Evolutionary conservation across 2,113 vertebrate genomes (phyloP), one percentile per base, ranked within the genome.

Genomic region (Struthidea cinerea): DNA sequence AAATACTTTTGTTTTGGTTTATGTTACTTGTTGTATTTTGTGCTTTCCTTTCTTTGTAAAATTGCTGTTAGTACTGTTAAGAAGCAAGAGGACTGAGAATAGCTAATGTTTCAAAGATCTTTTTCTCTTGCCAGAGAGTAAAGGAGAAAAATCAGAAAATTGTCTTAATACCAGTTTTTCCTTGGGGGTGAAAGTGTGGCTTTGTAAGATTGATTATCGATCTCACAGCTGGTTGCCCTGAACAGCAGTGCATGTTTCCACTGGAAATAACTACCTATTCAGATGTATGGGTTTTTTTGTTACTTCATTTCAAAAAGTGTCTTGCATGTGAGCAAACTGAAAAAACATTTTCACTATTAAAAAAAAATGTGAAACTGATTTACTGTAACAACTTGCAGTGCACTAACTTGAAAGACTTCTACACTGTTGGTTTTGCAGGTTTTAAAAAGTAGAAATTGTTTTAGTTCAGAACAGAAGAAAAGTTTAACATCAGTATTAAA

Each of bases 361-460:
- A 68, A 78, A 78, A 63, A 90, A 84, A 90, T 27, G 19, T 92
- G 81, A 77, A 96, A 85, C 52, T 94, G 86, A 77, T 89, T 91
- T 96, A 59, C 59, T 90, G 1, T 93, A 76, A 93, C 71, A 84
- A 46, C 63, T 95, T 96, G 68, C 59, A 75, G 82, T 93, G 68
- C 93, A 74, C 91, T 94, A 95, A 96, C 94, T 93, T 94, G 82
- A 92, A 94, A 95, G 95, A 91, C 78, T 94, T 80, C 90, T 77
- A 96, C 85, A 30, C 90, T 95, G 87, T 96, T 97, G 94, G 87
- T 94, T 97, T 95, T 97, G 92, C 96, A 95, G 95, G 79, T 95
- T 95, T 95, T 95, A 92, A 95, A 96, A 95, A 90, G 63, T 95
- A 95, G 79, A 33, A 73, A 96, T 95, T 91, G 73, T 91, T 97